Evolutionary conservation across 2,797 vertebrate species (phyloP).

Genomic region (Microctenopoma stevenorrisi): DNA sequence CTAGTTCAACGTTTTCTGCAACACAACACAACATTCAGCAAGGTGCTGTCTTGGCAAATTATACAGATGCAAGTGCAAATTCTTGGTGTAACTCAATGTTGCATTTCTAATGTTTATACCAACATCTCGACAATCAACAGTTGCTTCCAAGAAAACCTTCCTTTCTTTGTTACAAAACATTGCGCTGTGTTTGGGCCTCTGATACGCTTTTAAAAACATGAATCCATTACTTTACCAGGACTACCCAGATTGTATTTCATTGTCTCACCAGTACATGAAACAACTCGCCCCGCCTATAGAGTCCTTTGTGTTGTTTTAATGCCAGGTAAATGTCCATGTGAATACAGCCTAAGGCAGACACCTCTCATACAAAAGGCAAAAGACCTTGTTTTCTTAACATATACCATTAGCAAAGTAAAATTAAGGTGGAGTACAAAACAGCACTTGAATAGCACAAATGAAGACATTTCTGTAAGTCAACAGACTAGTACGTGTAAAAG

Average conservation of each 20-base stretch:
- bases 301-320: not conserved
- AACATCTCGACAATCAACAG: not conserved
- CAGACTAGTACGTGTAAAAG: not conserved
- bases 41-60: not conserved
- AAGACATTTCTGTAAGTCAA: not conserved
- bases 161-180: not conserved
- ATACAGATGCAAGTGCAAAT: not conserved
- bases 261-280: not conserved
- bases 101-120: not conserved
- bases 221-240: not conserved
- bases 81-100: not conserved
- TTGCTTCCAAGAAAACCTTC: not conserved
- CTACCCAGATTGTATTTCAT: not conserved
- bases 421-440: not conserved
- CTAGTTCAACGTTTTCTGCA: not conserved
- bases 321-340: not conserved
- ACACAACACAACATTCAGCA: not conserved
- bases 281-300: not conserved
- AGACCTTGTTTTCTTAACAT: constrained; percentile 12
- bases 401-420: constrained; percentile 10
- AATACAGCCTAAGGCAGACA: constrained; percentile 13
- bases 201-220: not conserved
- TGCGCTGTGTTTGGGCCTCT: not conserved
- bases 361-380: constrained; percentile 20
- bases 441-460: not conserved